phyloP scores from a whole-genome alignment of 2,797 vertebrate species.

The Streptopelia turtur region DNA sequence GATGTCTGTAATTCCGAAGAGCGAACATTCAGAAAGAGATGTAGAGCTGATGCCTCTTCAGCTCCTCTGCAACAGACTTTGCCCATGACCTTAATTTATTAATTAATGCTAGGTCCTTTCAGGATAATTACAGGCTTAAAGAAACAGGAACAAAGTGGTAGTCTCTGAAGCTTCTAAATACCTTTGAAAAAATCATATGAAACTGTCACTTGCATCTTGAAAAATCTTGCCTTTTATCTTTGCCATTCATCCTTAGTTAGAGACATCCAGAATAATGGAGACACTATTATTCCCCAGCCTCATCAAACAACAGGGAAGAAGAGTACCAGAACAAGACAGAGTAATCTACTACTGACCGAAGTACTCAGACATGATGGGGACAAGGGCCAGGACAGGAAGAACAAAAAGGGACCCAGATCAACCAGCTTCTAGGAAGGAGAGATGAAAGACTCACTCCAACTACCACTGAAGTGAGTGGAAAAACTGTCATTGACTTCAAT shows the following conservation, averaged over 20 bases:
- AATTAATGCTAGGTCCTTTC: background rate
- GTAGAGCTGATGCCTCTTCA: background rate
- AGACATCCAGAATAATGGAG: background rate
- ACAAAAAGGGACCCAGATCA: background rate
- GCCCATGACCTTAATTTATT: background rate
- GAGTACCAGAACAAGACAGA: background rate
- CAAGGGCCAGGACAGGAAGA: background rate
- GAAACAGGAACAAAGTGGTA: background rate
- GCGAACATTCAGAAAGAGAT: background rate
- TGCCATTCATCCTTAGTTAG: background rate
- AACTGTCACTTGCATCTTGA: background rate
- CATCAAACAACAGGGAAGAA: background rate
- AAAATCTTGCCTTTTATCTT: conserved; percentile 15
- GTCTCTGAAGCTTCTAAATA: background rate
- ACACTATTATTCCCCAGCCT: background rate
- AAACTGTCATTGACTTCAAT: background rate
- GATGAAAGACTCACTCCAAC: background rate
- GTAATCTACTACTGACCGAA: background rate
- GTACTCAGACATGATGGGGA: background rate
- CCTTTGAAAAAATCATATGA: background rate
- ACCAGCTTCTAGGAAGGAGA: background rate
- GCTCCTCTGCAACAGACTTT: background rate
- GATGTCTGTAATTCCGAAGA: background rate
- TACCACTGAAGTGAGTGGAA: background rate
- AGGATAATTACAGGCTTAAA: background rate